Evolutionary conservation across 2,113 vertebrate genomes (phyloP).

Genomic region (Vimba vimba): DNA sequence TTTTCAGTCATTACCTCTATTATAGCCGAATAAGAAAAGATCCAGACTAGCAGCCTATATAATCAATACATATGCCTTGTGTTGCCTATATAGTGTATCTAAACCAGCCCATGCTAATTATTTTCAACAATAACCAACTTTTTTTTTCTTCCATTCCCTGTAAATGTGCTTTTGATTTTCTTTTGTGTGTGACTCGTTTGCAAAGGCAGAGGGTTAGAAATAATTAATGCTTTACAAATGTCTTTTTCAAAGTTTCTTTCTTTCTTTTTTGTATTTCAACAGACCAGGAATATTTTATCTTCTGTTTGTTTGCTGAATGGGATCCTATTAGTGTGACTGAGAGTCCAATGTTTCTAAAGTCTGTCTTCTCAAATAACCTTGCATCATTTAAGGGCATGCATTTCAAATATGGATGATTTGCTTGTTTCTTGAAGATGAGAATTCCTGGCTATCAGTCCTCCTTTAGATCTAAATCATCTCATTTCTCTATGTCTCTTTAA

Average conservation of each 20-base stretch:
- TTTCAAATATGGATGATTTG: not conserved
- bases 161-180: constrained; percentile 5
- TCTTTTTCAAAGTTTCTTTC: not conserved
- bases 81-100: not conserved
- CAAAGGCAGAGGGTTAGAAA: not conserved
- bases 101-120: not conserved
- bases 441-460: constrained; percentile 21
- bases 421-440: not conserved
- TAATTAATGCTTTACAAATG: not conserved
- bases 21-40: not conserved
- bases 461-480: constrained; percentile 62
- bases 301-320: not conserved
- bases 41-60: constrained; percentile 10
- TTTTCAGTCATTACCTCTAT: not conserved
- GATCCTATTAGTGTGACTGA: not conserved
- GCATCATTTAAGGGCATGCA: not conserved
- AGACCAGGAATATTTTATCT: not conserved
- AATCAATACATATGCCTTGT: constrained; percentile 17
- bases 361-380: not conserved
- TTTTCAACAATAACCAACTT: not conserved
- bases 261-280: not conserved
- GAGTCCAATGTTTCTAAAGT: not conserved
- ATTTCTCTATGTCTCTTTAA: constrained; percentile 75
- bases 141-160: not conserved
- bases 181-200: not conserved